Conservation (phyloP, 2,888 invertebrate genomes). For the Mythimna lalbum region DNA sequence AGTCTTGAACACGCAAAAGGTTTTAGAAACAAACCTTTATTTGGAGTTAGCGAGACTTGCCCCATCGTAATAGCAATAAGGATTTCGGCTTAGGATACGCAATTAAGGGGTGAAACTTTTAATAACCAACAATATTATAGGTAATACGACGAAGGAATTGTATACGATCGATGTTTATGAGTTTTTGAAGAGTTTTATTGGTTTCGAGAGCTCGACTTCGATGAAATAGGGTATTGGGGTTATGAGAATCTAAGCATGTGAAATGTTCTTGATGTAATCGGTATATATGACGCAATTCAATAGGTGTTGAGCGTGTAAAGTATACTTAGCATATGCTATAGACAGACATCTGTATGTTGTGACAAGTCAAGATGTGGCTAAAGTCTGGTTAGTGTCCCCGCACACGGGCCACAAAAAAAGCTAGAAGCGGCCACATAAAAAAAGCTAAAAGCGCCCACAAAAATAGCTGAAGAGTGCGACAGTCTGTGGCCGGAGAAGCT, state of each 20-base stretch:
- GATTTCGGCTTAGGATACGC: constrained; percentile 80
- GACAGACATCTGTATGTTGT: neutral
- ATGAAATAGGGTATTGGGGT: constrained; percentile 10
- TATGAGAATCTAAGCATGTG: neutral
- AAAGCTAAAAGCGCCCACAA: too few relatives aligned
- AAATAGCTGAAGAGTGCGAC: too few relatives aligned
- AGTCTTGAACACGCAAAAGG: constrained; percentile 18
- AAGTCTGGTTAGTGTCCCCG: too few relatives aligned
- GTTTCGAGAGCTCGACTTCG: constrained; percentile 36
- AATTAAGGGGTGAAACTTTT: constrained; percentile 87
- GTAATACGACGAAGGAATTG: constrained; percentile 65
- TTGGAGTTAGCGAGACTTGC: constrained; percentile 51
- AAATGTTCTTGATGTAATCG: neutral
- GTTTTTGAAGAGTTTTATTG: constrained; percentile 64
- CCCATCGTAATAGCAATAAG: constrained; percentile 75
- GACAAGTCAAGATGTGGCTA: too few relatives aligned
- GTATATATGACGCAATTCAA: neutral
- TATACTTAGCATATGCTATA: neutral
- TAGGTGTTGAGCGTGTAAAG: neutral
- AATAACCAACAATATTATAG: constrained; percentile 84
- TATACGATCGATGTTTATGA: constrained; percentile 58
- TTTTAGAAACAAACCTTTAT: constrained; percentile 46
- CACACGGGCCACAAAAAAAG: too few relatives aligned
- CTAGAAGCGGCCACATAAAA: too few relatives aligned
- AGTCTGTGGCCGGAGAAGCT: too few relatives aligned